Conservation (phyloP, 2,888 invertebrate genomes). For the Phyllotreta striolata region DNA sequence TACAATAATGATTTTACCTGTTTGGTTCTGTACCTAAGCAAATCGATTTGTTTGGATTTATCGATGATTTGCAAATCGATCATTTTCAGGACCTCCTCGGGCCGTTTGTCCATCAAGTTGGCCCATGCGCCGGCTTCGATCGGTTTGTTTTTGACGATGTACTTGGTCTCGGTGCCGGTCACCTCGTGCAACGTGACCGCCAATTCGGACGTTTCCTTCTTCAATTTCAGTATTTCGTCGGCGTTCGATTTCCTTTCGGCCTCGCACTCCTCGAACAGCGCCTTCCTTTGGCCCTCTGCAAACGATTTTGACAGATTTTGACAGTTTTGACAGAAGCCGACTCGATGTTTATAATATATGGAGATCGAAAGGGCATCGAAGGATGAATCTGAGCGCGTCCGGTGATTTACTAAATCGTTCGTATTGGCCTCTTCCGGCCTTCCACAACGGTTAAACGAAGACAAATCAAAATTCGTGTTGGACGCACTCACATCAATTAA, state of each 20-base stretch:
- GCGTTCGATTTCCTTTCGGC: constrained; percentile 75
- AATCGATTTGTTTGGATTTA: constrained; percentile 75
- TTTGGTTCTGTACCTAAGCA: constrained; percentile 74
- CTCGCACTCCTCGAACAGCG: constrained; percentile 82
- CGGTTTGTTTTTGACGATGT: constrained; percentile 46
- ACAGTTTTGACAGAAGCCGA: too few relatives aligned
- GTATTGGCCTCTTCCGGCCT: constrained; percentile 16
- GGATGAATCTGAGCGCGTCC: background rate
- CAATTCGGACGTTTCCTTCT: constrained; percentile 75
- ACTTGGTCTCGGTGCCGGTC: constrained; percentile 62
- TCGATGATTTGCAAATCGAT: constrained; percentile 77
- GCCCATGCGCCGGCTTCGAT: constrained; percentile 57
- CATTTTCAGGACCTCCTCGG: constrained; percentile 64
- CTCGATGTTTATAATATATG: too few relatives aligned
- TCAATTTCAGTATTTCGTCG: constrained; percentile 74
- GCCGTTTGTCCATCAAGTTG: constrained; percentile 63
- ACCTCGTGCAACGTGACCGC: constrained; percentile 68
- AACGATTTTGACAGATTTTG: constrained; percentile 16
- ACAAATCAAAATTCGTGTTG: constrained; percentile 9
- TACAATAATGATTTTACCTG: constrained; percentile 58
- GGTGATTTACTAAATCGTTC: background rate
- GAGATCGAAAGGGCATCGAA: too few relatives aligned
- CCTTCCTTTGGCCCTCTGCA: constrained; percentile 82
- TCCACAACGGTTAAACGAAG: background rate
- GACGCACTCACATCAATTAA: constrained; percentile 1